These are phyloP conservation scores for Clarias gariepinus DNA, from an alignment of 2,113 vertebrate genomes.

Conservation along the genomic window DNA sequence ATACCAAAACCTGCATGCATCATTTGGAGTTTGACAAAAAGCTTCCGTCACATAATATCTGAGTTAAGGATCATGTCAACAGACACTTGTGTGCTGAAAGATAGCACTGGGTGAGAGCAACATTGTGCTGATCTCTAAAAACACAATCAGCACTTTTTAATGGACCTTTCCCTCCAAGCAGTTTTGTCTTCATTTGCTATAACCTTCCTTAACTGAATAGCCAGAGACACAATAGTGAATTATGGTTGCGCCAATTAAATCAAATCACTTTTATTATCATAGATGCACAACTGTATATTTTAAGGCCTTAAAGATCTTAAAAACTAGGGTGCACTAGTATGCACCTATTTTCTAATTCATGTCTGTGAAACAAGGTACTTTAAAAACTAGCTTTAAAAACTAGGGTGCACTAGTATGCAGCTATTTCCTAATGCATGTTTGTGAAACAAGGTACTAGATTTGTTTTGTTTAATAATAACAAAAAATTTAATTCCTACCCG, in stretches of 20 bases:
- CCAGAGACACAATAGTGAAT: background rate
- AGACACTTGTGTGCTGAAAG: slow-evolving; percentile 76
- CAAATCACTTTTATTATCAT: background rate
- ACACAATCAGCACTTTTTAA: slow-evolving; percentile 68
- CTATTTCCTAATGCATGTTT: background rate
- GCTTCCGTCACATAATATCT: slow-evolving; percentile 78
- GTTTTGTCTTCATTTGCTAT: slow-evolving; percentile 38
- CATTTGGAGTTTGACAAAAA: slow-evolving; percentile 79
- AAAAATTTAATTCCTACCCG: background rate
- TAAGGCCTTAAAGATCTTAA: background rate
- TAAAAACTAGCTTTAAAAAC: too few relatives aligned
- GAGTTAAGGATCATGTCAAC: slow-evolving; percentile 85
- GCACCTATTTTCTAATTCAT: background rate
- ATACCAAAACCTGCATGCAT: slow-evolving; percentile 73
- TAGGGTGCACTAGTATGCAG: background rate
- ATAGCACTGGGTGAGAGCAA: slow-evolving; percentile 69
- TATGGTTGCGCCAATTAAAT: background rate
- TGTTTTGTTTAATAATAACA: background rate
- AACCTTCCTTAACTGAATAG: background rate
- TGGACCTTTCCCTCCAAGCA: slow-evolving; percentile 61
- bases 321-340: background rate
- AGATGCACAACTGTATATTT: background rate
- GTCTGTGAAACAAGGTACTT: background rate
- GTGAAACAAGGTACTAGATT: background rate
- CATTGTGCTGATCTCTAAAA: slow-evolving; percentile 70